Percentiles rank a stretch among this genome's conserved stretches.
phyloP scores from a whole-genome alignment of 2,888 invertebrate species.

The Agapostemon virescens region DNA sequence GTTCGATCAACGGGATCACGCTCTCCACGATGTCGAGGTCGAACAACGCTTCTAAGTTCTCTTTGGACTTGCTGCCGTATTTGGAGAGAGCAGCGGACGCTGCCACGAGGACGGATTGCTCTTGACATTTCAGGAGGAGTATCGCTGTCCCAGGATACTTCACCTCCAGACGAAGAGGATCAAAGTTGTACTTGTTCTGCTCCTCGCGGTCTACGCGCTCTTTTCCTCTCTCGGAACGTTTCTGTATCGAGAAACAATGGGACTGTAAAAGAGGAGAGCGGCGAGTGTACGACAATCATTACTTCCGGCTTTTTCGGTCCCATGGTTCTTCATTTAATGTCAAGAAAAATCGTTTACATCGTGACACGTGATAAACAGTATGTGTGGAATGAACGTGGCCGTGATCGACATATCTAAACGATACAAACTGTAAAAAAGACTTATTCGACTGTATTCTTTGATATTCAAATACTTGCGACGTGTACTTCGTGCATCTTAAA shows the following conservation, averaged over 20 bases:
- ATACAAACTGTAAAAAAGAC: slow-evolving; percentile 13
- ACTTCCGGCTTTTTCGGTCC: slow-evolving; percentile 36
- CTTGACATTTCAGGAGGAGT: slow-evolving; percentile 71
- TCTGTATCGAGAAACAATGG: slow-evolving; percentile 41
- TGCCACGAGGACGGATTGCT: slow-evolving; percentile 78
- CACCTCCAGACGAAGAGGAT: slow-evolving; percentile 67
- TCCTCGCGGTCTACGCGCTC: slow-evolving; percentile 60
- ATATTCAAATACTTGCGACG: slow-evolving; percentile 20
- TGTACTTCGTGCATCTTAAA: slow-evolving; percentile 24
- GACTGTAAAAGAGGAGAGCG: background rate
- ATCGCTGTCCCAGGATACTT: slow-evolving; percentile 72
- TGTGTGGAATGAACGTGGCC: slow-evolving; percentile 28
- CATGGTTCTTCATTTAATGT: slow-evolving; percentile 32
- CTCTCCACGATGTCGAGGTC: slow-evolving; percentile 70
- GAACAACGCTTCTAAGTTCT: slow-evolving; percentile 70
- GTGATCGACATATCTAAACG: background rate
- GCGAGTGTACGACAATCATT: background rate
- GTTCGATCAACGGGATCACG: slow-evolving; percentile 68
- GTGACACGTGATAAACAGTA: background rate
- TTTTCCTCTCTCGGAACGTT: slow-evolving; percentile 63
- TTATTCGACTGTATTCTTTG: slow-evolving; percentile 16
- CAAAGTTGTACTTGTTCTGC: slow-evolving; percentile 63
- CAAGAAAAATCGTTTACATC: background rate
- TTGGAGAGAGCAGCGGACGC: slow-evolving; percentile 81
- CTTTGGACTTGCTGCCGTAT: slow-evolving; percentile 79